Conservation (phyloP, 2,888 invertebrate genomes). For the Empis livida region DNA sequence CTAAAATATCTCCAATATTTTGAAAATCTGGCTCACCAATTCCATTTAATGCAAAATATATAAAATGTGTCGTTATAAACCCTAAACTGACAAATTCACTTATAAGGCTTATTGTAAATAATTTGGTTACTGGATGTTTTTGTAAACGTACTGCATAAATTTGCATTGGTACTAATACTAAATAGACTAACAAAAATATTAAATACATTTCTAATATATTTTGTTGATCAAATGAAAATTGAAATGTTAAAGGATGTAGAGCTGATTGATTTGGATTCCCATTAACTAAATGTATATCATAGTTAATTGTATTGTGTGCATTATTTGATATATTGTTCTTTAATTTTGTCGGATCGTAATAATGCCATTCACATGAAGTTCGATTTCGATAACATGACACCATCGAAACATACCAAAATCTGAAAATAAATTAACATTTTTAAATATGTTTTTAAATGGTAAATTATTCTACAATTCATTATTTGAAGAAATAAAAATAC, state of each 20-base stretch:
- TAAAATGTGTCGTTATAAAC: slow-evolving; percentile 75
- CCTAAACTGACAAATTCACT: slow-evolving; percentile 76
- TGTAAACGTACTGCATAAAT: slow-evolving; percentile 80
- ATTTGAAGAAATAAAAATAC: too few species aligned
- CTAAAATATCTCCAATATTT: slow-evolving; percentile 82
- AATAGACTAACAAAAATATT: slow-evolving; percentile 74
- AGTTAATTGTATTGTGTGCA: slow-evolving; percentile 43
- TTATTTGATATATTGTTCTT: slow-evolving; percentile 1
- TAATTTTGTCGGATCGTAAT: slow-evolving; percentile 42
- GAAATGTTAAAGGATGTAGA: slow-evolving; percentile 80
- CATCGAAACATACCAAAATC: slow-evolving; percentile 93
- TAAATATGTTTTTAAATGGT: neutral
- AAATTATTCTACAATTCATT: too few species aligned
- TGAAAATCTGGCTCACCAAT: slow-evolving; percentile 70
- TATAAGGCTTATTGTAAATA: slow-evolving; percentile 77
- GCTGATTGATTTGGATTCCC: slow-evolving; percentile 78
- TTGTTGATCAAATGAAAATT: slow-evolving; percentile 93
- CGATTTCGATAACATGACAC: slow-evolving; percentile 81
- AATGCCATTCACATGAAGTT: slow-evolving; percentile 71
- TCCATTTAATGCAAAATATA: slow-evolving; percentile 85
- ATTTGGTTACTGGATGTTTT: slow-evolving; percentile 78
- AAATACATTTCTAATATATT: slow-evolving; percentile 85
- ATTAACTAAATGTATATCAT: slow-evolving; percentile 93
- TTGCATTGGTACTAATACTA: slow-evolving; percentile 77
- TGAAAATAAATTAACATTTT: slow-evolving; percentile 31